Conservation (phyloP, 1,140 invertebrate genomes). For the Drosophila grimshawi region DNA sequence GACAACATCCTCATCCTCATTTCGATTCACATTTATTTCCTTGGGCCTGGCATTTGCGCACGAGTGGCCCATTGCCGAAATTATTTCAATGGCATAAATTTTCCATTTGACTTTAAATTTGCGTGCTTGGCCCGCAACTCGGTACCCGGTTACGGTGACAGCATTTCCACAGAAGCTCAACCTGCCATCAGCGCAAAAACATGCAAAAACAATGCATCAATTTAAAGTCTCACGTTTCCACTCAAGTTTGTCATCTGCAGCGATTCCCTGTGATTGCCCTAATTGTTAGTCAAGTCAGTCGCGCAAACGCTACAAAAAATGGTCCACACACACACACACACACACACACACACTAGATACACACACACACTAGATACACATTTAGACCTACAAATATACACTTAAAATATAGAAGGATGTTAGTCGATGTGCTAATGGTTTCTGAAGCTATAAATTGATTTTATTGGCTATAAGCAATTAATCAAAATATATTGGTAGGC, state of each 20-base stretch:
- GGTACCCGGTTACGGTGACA: conserved; percentile 13
- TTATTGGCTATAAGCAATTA: conserved; percentile 19
- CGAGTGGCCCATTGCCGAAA: conserved; percentile 79
- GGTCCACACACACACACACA: conserved; percentile 1
- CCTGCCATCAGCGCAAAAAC: neutral
- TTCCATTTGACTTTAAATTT: conserved; percentile 69
- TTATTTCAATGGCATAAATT: conserved; percentile 71
- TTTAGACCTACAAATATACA: neutral
- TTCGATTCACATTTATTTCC: conserved; percentile 41
- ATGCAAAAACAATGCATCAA: conserved; percentile 73
- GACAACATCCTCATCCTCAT: conserved; percentile 6
- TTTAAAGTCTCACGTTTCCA: conserved; percentile 60
- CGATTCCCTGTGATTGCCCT: conserved; percentile 72
- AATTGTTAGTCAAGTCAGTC: conserved; percentile 72
- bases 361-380: neutral
- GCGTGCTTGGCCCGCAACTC: conserved; percentile 42
- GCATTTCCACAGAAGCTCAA: conserved; percentile 7
- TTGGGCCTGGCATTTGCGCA: conserved; percentile 74
- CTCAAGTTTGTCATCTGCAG: conserved; percentile 46
- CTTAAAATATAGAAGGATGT: conserved; percentile 19
- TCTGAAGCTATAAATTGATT: conserved; percentile 44
- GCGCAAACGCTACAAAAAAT: conserved; percentile 15
- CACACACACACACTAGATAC: conserved; percentile 5
- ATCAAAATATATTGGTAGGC: neutral
- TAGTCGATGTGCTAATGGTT: conserved; percentile 60